These are phyloP conservation scores for Euleptes europaea DNA, from an alignment of 2,113 vertebrate genomes.

Conservation along the genomic window DNA sequence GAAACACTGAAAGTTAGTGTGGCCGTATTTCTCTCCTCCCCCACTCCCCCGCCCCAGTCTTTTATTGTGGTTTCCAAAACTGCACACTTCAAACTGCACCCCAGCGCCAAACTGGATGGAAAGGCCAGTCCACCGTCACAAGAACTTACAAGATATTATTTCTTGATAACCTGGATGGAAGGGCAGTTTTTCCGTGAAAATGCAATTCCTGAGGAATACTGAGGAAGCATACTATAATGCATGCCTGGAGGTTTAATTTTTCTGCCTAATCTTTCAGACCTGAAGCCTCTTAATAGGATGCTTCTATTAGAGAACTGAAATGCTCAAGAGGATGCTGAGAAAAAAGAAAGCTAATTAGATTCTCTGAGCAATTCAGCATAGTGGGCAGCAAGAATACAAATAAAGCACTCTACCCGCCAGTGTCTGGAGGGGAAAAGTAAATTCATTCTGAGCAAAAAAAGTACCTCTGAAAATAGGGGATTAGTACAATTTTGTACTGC, in stretches of 20 bases:
- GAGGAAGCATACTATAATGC: neutral
- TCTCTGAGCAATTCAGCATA: neutral
- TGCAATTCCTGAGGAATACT: too few relatives aligned
- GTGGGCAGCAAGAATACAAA: neutral
- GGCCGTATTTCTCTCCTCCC: neutral
- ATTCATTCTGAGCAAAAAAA: neutral
- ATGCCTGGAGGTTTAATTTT: neutral
- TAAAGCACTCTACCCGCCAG: neutral
- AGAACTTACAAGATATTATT: neutral
- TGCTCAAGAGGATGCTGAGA: neutral
- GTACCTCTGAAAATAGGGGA: neutral
- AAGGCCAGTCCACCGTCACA: neutral
- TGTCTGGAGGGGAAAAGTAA: neutral
- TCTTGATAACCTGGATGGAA: too few relatives aligned
- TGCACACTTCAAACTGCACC: neutral
- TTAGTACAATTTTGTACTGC: neutral
- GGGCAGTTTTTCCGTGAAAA: too few relatives aligned
- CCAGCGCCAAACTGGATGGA: neutral
- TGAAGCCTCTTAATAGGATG: neutral
- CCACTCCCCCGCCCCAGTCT: slow-evolving; percentile 19
- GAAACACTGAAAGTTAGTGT: slow-evolving; percentile 28
- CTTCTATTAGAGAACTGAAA: neutral
- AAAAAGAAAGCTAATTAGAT: neutral
- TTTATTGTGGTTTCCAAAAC: neutral
- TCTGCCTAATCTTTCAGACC: neutral